Base-by-base conservation (phyloP, 2,797 vertebrate species). In the Coregonus suidteri region DNA sequence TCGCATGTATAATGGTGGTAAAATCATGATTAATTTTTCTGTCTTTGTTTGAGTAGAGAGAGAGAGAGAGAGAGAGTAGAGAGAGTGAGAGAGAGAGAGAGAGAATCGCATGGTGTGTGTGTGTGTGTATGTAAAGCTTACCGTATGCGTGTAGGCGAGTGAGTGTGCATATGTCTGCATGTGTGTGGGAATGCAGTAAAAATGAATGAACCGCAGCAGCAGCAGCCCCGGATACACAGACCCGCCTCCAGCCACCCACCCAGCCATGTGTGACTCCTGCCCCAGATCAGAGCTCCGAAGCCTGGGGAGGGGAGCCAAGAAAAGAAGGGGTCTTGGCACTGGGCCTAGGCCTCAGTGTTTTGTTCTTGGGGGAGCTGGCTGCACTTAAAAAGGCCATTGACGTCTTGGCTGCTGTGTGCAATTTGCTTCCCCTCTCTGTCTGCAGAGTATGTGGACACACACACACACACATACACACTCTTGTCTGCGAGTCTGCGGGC, bases 391-490 rank as follows among this genome's bases (percentile, higher is more conserved):
- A 89, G 84, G 77, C 74, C 80, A 76, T 82, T 91, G 83, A 83
- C 86, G 77, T 85, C 87, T 88, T 90, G 84, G 86, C 90, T 84
- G 87, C 86, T 86, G 84, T 79, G 85, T 79, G 84, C 86, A 91
- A 88, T 93, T 93, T 92, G 88, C 90, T 89, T 91, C 85, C 91
- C 91, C 83, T 80, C 80, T 76, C 70, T 89, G 76, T 81, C 86
- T 31, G 77, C 75, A 16, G 34, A n/a, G 54, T 41, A 31, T 41
- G 56, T 15, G 18, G n/a, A 25, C 78, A 74, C 71, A 76, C 54
- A 77, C 65, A 75, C 72, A 80, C 77, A 51, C 71, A 77, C 54
- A 51, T 65, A 56, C 76, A 69, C 72, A 51, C 74, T 78, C 79
- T 77, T 86, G 90, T 90, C 86, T 91, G 85, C 79, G 80, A 83